Conservation (phyloP, 2,797 vertebrate species). For the Macropus fuliginosus region DNA sequence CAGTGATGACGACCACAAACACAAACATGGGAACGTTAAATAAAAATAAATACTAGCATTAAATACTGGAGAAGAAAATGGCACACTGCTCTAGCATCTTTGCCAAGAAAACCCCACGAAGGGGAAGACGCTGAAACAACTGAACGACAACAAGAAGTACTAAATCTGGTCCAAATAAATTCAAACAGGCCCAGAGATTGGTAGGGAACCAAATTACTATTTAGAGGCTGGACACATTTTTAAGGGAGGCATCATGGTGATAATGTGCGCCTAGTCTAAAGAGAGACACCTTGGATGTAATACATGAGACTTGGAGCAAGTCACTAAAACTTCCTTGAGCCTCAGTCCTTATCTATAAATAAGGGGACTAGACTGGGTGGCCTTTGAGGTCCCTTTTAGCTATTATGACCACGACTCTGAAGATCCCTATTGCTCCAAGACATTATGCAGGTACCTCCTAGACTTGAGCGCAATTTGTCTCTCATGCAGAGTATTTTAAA, state of each 20-base stretch:
- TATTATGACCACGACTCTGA: neutral
- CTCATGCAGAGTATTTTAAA: neutral
- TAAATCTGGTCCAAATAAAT: neutral
- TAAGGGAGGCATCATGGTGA: neutral
- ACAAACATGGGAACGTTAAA: conserved; percentile 21
- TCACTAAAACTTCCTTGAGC: neutral
- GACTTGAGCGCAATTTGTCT: neutral
- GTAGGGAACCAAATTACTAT: neutral
- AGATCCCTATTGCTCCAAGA: neutral
- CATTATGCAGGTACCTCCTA: neutral
- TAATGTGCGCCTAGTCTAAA: neutral
- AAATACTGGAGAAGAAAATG: neutral
- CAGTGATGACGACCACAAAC: neutral
- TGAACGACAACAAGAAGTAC: neutral
- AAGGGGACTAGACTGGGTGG: neutral
- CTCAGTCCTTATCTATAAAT: neutral
- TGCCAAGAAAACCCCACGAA: neutral
- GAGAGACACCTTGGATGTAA: neutral
- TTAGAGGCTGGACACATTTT: neutral
- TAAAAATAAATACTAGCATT: neutral
- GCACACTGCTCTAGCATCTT: neutral
- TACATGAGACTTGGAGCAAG: neutral
- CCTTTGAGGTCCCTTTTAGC: neutral
- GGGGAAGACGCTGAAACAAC: neutral
- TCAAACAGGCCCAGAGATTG: neutral